These are phyloP conservation scores for Andinoacara biseriatus DNA, from an alignment of 2,113 vertebrate species.

Conservation along the genomic window DNA sequence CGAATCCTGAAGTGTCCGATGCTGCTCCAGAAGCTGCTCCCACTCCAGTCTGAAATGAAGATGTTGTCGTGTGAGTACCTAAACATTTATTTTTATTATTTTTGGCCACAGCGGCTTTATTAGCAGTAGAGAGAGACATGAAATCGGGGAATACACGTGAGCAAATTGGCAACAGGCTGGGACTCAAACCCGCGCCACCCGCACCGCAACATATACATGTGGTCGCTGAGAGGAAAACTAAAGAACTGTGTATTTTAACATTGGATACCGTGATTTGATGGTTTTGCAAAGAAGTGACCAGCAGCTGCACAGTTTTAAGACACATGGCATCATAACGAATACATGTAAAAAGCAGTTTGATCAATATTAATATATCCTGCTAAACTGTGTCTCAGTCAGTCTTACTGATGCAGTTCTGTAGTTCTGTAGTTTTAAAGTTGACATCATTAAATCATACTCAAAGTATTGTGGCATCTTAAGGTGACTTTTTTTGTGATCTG, in stretches of 20 bases:
- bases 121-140: no score
- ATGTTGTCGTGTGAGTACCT: not conserved
- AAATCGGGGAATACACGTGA: no score
- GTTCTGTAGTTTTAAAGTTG: no score
- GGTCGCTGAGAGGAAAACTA: no score
- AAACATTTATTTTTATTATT: not conserved
- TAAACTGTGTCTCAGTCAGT: not conserved
- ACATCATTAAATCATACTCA: no score
- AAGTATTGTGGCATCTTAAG: no score
- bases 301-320: not conserved
- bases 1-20: constrained; percentile 88
- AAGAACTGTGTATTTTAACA: not conserved
- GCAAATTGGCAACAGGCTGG: no score
- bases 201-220: no score
- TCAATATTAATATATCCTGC: not conserved
- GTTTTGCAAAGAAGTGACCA: not conserved
- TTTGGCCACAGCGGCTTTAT: no score
- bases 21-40: constrained; percentile 89
- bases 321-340: not conserved
- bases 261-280: not conserved
- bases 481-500: no score
- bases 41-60: constrained; percentile 84
- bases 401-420: no score
- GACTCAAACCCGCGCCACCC: no score
- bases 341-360: not conserved